Conservation (phyloP, 2,797 vertebrate genomes). For the Eidolon dupreanum region DNA sequence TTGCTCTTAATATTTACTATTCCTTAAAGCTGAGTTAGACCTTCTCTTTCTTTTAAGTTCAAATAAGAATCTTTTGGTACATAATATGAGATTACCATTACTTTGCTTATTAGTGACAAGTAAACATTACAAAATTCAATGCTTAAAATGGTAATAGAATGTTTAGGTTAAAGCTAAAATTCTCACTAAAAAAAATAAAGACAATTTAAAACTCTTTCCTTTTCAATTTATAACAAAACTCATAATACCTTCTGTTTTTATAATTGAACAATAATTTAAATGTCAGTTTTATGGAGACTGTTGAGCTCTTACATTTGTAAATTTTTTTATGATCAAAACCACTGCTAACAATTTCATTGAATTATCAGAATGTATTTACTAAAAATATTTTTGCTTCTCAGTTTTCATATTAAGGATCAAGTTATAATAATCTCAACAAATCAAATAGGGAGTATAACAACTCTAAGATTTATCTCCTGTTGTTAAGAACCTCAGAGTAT, state of each 20-base stretch:
- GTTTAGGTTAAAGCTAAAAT: slow-evolving; percentile 34
- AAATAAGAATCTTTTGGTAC: slow-evolving; percentile 23
- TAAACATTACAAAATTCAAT: neutral
- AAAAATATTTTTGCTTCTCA: neutral
- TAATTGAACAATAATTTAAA: neutral
- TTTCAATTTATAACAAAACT: neutral
- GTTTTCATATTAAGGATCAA: neutral
- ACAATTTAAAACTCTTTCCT: neutral
- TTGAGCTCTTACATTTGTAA: neutral
- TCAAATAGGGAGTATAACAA: neutral
- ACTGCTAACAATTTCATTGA: neutral
- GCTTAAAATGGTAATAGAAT: neutral
- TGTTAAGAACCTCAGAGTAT: neutral
- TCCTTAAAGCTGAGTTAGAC: neutral
- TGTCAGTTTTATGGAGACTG: neutral
- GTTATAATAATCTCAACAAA: neutral
- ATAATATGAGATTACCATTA: neutral
- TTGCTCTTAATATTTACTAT: neutral
- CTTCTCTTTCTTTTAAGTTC: neutral
- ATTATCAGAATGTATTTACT: neutral
- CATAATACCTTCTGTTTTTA: neutral
- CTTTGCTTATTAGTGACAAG: neutral
- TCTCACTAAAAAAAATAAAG: slow-evolving; percentile 4
- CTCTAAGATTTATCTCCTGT: neutral
- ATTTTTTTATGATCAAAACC: neutral